These are phyloP conservation scores for Diarsia rubi DNA, from an alignment of 2,888 invertebrate genomes.

Conservation along the genomic window DNA sequence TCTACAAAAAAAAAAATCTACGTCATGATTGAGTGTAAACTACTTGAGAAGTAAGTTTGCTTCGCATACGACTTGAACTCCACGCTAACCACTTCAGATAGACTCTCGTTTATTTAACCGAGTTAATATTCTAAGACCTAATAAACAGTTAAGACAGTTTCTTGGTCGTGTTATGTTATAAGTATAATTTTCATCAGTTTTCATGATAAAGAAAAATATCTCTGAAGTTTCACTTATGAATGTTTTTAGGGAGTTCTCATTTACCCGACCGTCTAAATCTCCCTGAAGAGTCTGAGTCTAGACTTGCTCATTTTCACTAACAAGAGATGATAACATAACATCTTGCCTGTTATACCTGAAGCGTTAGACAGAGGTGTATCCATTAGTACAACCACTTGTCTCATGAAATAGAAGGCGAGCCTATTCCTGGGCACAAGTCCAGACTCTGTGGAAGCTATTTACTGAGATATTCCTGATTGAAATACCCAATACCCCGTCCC, in stretches of 20 bases:
- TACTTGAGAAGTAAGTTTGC: constrained; percentile 29
- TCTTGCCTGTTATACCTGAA: too few species aligned
- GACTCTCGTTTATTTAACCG: constrained; percentile 36
- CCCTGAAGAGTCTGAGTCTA: background rate
- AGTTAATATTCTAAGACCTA: constrained; percentile 13
- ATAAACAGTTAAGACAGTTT: constrained; percentile 13
- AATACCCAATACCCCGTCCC: too few species aligned
- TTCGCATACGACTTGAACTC: constrained; percentile 22
- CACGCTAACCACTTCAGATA: constrained; percentile 22
- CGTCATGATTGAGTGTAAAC: constrained; percentile 21
- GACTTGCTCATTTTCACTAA: background rate
- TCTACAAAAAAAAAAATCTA: background rate
- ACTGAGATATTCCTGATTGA: too few species aligned
- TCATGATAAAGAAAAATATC: background rate
- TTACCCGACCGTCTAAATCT: background rate
- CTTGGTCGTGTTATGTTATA: background rate
- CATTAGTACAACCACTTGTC: too few species aligned
- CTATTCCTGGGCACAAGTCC: too few species aligned
- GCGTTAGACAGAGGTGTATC: too few species aligned
- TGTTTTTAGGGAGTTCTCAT: background rate
- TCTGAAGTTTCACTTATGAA: background rate
- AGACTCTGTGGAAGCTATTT: too few species aligned
- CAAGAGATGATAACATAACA: background rate
- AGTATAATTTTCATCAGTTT: background rate
- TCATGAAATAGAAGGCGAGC: too few species aligned